A percentile compares a stretch with the other conserved stretches of the same genome.
Conservation (phyloP, 1,140 invertebrate genomes). For the Lepidurus apus region DNA sequence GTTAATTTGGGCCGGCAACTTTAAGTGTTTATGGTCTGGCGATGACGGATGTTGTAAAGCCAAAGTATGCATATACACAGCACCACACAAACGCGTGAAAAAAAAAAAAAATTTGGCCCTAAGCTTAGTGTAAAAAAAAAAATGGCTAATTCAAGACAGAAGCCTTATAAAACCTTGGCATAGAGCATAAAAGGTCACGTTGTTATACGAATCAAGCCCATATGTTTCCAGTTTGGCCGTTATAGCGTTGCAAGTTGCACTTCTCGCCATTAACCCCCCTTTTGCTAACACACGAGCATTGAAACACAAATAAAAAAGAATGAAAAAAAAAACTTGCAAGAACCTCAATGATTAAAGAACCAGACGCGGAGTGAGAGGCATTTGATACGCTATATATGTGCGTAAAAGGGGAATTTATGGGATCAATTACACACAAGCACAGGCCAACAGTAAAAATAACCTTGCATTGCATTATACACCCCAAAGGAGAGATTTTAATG, state of each 20-base stretch:
- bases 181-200: not conserved
- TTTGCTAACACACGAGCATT: not conserved
- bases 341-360: not conserved
- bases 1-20: not conserved
- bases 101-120: not conserved
- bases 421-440: conserved; percentile 11
- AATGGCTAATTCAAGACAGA: conserved; percentile 22
- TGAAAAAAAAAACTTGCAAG: not conserved
- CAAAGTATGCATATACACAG: conserved; percentile 19
- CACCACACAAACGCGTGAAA: not conserved
- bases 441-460: not conserved
- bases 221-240: not conserved
- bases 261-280: not conserved
- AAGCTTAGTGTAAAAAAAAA: not conserved
- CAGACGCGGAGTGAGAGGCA: not conserved
- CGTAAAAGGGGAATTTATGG: conserved; percentile 1
- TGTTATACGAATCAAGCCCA: not conserved
- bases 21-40: conserved; percentile 21
- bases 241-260: not conserved
- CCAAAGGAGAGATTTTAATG: not conserved
- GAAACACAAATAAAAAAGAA: not conserved
- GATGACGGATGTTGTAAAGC: conserved; percentile 21
- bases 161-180: not conserved
- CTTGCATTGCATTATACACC: not conserved
- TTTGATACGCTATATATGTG: not conserved